phyloP scores from a whole-genome alignment of 2,113 vertebrate species.

The Notothenia coriiceps region DNA sequence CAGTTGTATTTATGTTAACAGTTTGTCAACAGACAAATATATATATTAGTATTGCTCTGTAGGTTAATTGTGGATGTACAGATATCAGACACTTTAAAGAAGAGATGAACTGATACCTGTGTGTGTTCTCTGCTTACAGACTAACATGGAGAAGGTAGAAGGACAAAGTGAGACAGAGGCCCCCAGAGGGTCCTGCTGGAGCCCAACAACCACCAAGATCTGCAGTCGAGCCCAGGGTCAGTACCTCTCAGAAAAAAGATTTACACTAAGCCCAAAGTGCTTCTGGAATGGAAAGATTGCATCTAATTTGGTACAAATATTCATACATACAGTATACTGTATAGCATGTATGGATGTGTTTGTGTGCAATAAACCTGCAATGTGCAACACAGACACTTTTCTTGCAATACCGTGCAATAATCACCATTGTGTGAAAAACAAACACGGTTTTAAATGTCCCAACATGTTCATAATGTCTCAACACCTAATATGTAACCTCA shows the following conservation, averaged over 20 bases:
- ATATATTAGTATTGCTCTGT: neutral
- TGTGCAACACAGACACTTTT: too few species aligned
- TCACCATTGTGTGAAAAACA: too few species aligned
- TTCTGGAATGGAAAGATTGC: neutral
- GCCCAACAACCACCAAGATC: conserved; percentile 88
- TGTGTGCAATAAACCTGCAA: too few species aligned
- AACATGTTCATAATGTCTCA: too few species aligned
- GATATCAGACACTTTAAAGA: neutral
- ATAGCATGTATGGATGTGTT: too few species aligned
- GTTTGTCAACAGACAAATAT: neutral
- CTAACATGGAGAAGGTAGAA: conserved; percentile 84
- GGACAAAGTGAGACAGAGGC: conserved; percentile 78
- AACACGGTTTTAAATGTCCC: too few species aligned
- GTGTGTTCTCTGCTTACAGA: conserved; percentile 63
- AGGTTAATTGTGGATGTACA: neutral
- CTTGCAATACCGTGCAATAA: too few species aligned
- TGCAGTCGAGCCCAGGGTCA: conserved; percentile 91
- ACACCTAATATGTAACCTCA: too few species aligned
- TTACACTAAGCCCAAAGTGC: neutral
- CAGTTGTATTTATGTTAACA: neutral
- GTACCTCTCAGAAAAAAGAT: neutral
- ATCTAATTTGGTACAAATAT: neutral
- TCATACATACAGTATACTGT: too few species aligned
- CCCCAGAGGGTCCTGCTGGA: conserved; percentile 84
- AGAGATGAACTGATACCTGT: neutral